These are phyloP conservation scores for Pyrocoelia pectoralis DNA, from an alignment of 2,888 invertebrate genomes.

Conservation along the genomic window DNA sequence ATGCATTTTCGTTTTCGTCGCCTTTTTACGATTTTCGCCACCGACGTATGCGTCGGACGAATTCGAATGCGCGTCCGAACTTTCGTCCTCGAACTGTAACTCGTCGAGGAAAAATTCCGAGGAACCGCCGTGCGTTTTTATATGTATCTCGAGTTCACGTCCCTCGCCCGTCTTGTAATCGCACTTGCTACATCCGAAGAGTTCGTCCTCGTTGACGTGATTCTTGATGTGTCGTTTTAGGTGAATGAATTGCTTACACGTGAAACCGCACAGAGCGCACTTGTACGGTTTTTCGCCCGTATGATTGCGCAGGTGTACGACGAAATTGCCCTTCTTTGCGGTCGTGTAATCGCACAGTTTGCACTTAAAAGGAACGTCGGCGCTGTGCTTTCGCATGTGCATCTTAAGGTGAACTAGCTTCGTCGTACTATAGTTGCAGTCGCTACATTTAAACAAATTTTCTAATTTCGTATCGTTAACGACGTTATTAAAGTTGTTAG, in stretches of 20 bases:
- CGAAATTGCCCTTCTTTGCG: constrained; percentile 10
- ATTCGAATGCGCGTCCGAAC: constrained; percentile 1
- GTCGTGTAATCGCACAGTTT: constrained; percentile 18
- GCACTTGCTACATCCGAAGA: constrained; percentile 9
- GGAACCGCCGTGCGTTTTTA: neutral
- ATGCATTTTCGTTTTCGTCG: neutral
- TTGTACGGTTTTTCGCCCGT: constrained; percentile 18
- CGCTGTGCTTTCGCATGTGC: constrained; percentile 15
- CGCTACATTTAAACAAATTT: constrained; percentile 7
- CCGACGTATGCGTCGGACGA: neutral
- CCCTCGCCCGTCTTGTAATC: constrained; percentile 1
- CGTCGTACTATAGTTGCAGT: constrained; percentile 15
- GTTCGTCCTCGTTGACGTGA: neutral
- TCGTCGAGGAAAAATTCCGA: neutral
- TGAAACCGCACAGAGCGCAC: neutral
- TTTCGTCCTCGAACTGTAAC: neutral
- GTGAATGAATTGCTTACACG: constrained; percentile 4
- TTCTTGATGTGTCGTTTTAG: constrained; percentile 1
- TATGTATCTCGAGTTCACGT: neutral
- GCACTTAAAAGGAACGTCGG: constrained; percentile 14
- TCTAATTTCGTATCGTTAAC: neutral
- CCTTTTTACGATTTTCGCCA: neutral
- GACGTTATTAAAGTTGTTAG: neutral
- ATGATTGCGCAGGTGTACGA: constrained; percentile 12
- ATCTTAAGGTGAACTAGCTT: constrained; percentile 8